Evolutionary conservation across 2,113 vertebrate genomes (phyloP).

Genomic region (Channa argus): DNA sequence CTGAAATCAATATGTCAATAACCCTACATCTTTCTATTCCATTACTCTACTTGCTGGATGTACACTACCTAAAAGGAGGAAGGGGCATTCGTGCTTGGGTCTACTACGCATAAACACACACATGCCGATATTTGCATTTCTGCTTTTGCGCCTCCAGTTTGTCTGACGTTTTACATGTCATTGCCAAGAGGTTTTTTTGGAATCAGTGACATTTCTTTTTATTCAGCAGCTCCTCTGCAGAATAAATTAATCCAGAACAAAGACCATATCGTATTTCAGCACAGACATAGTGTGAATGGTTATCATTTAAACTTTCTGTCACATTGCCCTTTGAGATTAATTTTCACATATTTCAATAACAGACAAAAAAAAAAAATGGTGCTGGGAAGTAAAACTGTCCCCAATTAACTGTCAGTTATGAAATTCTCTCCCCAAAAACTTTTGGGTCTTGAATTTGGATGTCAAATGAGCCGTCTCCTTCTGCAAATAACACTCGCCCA

Average conservation of each 20-base stretch:
- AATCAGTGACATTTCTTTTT: slow-evolving; percentile 17
- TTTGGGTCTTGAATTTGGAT: slow-evolving; percentile 11
- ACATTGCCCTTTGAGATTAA: slow-evolving; percentile 22
- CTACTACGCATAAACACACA: background rate
- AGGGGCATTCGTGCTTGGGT: background rate
- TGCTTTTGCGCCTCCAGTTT: background rate
- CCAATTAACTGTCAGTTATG: slow-evolving; percentile 30
- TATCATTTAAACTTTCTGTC: slow-evolving; percentile 27
- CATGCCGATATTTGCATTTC: slow-evolving; percentile 1
- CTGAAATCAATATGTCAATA: slow-evolving; percentile 75
- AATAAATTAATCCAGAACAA: slow-evolving; percentile 32
- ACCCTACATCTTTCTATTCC: slow-evolving; percentile 50
- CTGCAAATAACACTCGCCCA: slow-evolving; percentile 11
- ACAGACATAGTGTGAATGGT: background rate
- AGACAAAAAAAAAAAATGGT: background rate
- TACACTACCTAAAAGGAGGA: slow-evolving; percentile 2
- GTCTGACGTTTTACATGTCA: slow-evolving; percentile 3
- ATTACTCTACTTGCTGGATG: slow-evolving; percentile 31
- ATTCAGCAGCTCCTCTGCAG: slow-evolving; percentile 11
- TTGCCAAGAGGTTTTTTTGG: slow-evolving; percentile 10
- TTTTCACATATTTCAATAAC: slow-evolving; percentile 13
- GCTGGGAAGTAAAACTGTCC: slow-evolving; percentile 6
- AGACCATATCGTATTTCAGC: slow-evolving; percentile 29
- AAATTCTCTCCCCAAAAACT: background rate
- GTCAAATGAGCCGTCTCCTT: slow-evolving; percentile 1